These are phyloP conservation scores for Hypotaenidia okinawae DNA, from an alignment of 2,797 vertebrate genomes.

Conservation along the genomic window DNA sequence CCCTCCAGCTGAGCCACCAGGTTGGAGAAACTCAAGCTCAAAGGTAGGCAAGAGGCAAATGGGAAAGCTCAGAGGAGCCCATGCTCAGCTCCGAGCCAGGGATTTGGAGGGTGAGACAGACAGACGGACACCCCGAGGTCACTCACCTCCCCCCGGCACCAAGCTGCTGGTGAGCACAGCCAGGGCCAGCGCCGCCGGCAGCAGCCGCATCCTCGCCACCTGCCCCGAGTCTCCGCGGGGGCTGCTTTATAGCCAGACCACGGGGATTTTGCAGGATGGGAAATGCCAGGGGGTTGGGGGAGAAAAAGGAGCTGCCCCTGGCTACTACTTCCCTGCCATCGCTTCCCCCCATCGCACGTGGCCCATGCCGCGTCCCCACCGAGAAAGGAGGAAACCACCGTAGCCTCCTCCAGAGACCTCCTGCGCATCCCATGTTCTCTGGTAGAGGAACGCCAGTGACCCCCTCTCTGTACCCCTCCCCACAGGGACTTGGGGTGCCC, in stretches of 20 bases:
- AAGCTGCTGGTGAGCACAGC: not conserved
- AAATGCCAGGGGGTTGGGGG: fast-evolving
- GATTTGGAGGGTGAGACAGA: fast-evolving
- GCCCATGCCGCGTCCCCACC: fast-evolving
- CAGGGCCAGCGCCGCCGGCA: not conserved
- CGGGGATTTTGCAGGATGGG: not conserved
- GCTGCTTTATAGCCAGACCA: not conserved
- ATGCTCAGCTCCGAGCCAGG: fast-evolving
- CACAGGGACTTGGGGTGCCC: fast-evolving
- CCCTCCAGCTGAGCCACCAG: not conserved
- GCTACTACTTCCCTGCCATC: not conserved
- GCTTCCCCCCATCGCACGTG: not conserved
- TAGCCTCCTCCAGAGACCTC: fast-evolving
- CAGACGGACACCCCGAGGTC: fast-evolving
- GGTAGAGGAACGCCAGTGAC: fast-evolving
- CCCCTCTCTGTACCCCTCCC: fast-evolving
- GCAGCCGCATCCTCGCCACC: not conserved
- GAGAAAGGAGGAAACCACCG: fast-evolving
- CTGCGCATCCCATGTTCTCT: fast-evolving
- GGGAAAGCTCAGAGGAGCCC: not conserved
- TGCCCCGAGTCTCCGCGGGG: fast-evolving
- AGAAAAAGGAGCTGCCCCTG: not conserved
- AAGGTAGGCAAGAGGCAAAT: not conserved
- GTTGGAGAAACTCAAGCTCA: not conserved
- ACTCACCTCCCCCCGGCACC: not conserved